Conservation (phyloP, 2,113 vertebrate species). For the Meriones unguiculatus region DNA sequence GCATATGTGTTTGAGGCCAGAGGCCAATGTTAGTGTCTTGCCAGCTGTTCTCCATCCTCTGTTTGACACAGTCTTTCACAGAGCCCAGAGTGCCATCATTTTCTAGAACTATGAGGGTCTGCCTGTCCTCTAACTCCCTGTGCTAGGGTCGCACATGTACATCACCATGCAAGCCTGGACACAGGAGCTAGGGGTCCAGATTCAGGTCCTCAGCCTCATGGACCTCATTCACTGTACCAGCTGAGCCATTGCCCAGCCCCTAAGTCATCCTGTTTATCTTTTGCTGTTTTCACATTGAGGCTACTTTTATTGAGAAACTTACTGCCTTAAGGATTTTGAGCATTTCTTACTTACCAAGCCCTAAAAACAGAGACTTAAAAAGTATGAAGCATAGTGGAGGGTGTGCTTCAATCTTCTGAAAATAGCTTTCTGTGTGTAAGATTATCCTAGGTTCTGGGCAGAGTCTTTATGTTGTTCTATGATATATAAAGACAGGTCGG, state of each 20-base stretch:
- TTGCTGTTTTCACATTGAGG: neutral
- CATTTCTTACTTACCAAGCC: neutral
- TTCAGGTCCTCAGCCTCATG: neutral
- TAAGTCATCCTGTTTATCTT: neutral
- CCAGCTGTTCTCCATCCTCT: no score
- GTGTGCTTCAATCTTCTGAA: neutral
- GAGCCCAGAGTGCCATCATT: no score
- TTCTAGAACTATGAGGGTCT: neutral
- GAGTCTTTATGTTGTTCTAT: neutral
- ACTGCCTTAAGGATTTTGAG: neutral
- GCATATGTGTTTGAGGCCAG: neutral
- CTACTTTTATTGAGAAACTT: conserved; percentile 22
- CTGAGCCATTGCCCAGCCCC: neutral
- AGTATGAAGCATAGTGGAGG: neutral
- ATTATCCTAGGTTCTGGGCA: neutral
- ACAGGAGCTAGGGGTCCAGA: neutral
- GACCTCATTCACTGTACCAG: no score
- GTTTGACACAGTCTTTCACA: neutral
- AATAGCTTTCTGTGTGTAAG: neutral
- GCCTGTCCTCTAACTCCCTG: neutral
- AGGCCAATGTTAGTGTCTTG: neutral
- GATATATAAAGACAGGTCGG: neutral
- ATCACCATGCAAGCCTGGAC: no score
- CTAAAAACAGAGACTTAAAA: conserved; percentile 31
- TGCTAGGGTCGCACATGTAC: neutral